Evolutionary conservation across 2,888 invertebrate species (phyloP).

Genomic region (Baccha elongata): DNA sequence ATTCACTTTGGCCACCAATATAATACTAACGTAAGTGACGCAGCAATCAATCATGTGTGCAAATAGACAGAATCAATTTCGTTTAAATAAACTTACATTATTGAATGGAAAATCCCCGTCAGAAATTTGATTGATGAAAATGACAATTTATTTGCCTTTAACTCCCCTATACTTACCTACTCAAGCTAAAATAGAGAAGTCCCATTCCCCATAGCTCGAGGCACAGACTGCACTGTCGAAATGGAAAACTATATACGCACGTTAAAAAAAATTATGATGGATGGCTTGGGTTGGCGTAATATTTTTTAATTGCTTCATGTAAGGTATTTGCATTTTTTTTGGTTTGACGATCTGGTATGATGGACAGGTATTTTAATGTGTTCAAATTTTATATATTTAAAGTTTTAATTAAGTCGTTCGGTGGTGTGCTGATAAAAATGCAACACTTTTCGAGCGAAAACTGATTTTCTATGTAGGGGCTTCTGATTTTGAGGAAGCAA

Average conservation of each 20-base stretch:
- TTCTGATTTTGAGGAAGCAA: too few relatives aligned
- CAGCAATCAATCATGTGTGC: conserved; percentile 70
- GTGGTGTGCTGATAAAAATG: too few relatives aligned
- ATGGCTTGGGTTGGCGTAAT: conserved; percentile 30
- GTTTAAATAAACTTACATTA: conserved; percentile 74
- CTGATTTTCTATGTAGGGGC: too few relatives aligned
- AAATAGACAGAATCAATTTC: conserved; percentile 74
- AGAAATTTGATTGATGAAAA: conserved; percentile 73
- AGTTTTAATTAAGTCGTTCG: too few relatives aligned
- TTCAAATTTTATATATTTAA: too few relatives aligned
- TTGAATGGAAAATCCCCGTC: conserved; percentile 74
- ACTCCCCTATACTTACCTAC: conserved; percentile 7
- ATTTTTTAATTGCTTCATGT: conserved; percentile 47
- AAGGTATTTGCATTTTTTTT: conserved; percentile 40
- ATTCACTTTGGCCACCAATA: conserved; percentile 29
- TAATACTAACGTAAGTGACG: conserved; percentile 38
- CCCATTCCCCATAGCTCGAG: neutral
- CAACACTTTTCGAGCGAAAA: too few relatives aligned
- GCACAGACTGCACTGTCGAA: conserved; percentile 38
- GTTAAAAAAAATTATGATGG: conserved; percentile 46
- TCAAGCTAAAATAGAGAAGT: neutral
- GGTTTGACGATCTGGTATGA: too few relatives aligned
- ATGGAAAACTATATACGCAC: conserved; percentile 8
- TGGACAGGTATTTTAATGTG: too few relatives aligned
- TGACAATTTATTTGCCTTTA: conserved; percentile 73